These are phyloP conservation scores for Pelecanus crispus DNA, from an alignment of 2,113 vertebrate genomes.

Conservation along the genomic window DNA sequence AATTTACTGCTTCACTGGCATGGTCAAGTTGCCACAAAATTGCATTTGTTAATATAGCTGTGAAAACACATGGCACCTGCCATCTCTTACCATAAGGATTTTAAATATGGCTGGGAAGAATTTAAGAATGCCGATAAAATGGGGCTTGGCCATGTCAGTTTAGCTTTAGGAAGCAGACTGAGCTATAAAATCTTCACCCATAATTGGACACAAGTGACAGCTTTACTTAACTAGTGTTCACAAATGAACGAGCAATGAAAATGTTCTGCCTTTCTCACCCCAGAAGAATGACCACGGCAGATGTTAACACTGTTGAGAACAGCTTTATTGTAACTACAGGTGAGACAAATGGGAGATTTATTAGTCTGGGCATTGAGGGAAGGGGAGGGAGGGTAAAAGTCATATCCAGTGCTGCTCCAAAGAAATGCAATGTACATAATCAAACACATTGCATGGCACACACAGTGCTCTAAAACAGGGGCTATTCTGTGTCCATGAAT, in stretches of 20 bases:
- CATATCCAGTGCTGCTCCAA: neutral
- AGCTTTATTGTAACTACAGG: slow-evolving; percentile 55
- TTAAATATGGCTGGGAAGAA: slow-evolving; percentile 53
- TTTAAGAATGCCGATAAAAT: slow-evolving; percentile 31
- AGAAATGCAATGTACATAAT: neutral
- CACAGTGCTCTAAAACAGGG: neutral
- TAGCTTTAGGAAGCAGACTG: slow-evolving; percentile 7
- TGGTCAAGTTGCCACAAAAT: slow-evolving; percentile 59
- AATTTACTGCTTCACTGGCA: slow-evolving; percentile 49
- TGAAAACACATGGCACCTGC: slow-evolving; percentile 58
- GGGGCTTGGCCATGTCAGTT: slow-evolving; percentile 16
- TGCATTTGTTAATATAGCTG: slow-evolving; percentile 49
- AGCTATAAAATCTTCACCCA: slow-evolving; percentile 36
- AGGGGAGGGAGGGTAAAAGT: neutral
- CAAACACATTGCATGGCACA: neutral
- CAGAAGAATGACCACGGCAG: slow-evolving; percentile 43
- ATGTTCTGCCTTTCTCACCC: slow-evolving; percentile 32
- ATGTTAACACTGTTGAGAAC: slow-evolving; percentile 44
- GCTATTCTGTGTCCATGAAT: neutral
- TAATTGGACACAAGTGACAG: slow-evolving; percentile 61
- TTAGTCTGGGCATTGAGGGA: slow-evolving; percentile 12
- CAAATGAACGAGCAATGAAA: slow-evolving; percentile 53
- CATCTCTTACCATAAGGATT: slow-evolving; percentile 10
- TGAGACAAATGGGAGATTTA: slow-evolving; percentile 59
- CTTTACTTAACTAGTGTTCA: slow-evolving; percentile 47